These are phyloP conservation scores for Drosophila basisetae DNA, from an alignment of 2,888 invertebrate species.

Conservation along the genomic window DNA sequence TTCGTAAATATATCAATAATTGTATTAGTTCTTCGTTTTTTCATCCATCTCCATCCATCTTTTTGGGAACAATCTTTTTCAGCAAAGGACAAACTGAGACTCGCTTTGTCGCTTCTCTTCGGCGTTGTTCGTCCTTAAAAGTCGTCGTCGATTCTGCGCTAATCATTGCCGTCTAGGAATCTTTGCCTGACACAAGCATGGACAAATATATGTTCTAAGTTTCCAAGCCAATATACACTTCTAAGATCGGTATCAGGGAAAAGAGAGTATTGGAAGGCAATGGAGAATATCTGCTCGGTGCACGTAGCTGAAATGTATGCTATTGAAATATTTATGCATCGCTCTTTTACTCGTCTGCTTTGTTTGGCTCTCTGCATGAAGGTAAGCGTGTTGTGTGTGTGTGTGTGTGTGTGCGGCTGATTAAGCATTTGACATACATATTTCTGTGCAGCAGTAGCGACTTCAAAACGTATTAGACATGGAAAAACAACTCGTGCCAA, in stretches of 20 bases:
- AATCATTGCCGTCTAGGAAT: neutral
- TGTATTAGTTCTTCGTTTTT: neutral
- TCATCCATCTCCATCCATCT: too few relatives aligned
- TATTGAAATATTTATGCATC: slow-evolving; percentile 79
- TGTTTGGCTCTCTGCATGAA: slow-evolving; percentile 50
- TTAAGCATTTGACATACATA: slow-evolving; percentile 80
- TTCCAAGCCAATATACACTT: neutral
- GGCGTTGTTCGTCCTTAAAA: neutral
- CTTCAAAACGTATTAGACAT: slow-evolving; percentile 73
- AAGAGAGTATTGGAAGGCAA: neutral
- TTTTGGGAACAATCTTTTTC: neutral
- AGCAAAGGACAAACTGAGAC: neutral
- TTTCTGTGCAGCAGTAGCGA: slow-evolving; percentile 52
- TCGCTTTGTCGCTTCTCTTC: neutral
- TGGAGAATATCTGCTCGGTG: slow-evolving; percentile 33
- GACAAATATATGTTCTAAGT: neutral
- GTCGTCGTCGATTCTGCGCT: neutral
- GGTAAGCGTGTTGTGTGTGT: slow-evolving; percentile 1
- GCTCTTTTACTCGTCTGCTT: slow-evolving; percentile 67
- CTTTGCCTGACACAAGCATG: neutral
- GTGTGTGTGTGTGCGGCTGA: slow-evolving; percentile 61
- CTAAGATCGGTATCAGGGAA: too few relatives aligned
- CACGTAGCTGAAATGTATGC: slow-evolving; percentile 78
- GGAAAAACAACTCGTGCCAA: slow-evolving; percentile 74
- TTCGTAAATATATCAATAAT: neutral